A percentile compares a stretch with the other conserved stretches of the same genome.
Evolutionary conservation across 2,797 vertebrate species (phyloP).

Genomic region (Lagodon rhomboides): DNA sequence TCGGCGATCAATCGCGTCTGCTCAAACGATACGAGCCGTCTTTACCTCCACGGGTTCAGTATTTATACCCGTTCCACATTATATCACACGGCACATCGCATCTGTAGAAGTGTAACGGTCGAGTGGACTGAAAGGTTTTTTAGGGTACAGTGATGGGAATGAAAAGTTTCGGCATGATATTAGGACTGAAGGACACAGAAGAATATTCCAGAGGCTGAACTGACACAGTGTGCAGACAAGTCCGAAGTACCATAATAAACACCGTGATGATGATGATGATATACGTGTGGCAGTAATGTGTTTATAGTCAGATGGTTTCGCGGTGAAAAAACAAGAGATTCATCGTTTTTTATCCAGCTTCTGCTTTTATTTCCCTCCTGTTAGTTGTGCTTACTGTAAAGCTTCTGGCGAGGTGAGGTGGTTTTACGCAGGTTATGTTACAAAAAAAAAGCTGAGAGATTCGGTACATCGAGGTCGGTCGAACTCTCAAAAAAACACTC

Average conservation of each 20-base stretch:
- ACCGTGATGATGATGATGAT: constrained; percentile 16
- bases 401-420: neutral
- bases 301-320: constrained; percentile 15
- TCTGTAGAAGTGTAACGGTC: neutral
- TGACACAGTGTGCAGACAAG: neutral
- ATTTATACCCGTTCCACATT: neutral
- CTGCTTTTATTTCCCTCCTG: neutral
- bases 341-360: constrained; percentile 15
- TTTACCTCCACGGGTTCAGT: neutral
- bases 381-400: constrained; percentile 5
- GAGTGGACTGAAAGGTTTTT: neutral
- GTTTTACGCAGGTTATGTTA: too few species aligned
- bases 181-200: constrained; percentile 20
- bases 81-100: neutral
- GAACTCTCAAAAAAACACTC: too few species aligned
- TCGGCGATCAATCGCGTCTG: constrained; percentile 6
- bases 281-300: constrained; percentile 7
- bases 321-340: neutral
- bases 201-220: neutral
- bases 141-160: neutral
- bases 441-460: too few species aligned
- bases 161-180: constrained; percentile 19
- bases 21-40: neutral
- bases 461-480: too few species aligned
- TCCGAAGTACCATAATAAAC: constrained; percentile 18